These are phyloP conservation scores for Eupithecia tripunctaria DNA, from an alignment of 2,888 invertebrate genomes.

Conservation along the genomic window DNA sequence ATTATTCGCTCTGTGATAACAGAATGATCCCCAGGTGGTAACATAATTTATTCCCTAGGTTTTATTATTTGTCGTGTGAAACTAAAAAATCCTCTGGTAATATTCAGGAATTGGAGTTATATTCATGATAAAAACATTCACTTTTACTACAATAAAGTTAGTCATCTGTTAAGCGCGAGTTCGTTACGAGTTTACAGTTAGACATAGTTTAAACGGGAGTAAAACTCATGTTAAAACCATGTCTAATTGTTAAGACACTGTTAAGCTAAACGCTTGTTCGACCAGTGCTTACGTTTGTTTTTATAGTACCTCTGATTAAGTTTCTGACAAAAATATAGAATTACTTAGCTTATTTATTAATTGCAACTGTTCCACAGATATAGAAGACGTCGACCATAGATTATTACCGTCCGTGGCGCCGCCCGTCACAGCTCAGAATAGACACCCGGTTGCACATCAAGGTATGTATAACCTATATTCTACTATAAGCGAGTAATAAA, in stretches of 20 bases:
- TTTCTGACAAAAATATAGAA: neutral
- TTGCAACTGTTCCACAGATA: constrained; percentile 51
- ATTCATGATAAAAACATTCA: no score
- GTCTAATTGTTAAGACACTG: no score
- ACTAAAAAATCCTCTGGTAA: neutral
- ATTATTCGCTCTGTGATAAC: neutral
- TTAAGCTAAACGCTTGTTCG: no score
- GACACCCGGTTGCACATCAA: constrained; percentile 59
- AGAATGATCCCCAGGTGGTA: neutral
- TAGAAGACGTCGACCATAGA: constrained; percentile 78
- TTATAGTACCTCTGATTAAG: no score
- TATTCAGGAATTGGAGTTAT: neutral
- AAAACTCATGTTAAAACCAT: no score
- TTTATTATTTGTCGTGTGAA: neutral
- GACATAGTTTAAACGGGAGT: no score
- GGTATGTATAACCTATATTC: constrained; percentile 48
- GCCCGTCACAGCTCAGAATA: constrained; percentile 36
- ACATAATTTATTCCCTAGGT: neutral
- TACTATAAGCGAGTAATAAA: neutral
- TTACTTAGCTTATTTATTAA: neutral
- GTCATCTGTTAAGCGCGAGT: no score
- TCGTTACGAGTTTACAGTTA: no score
- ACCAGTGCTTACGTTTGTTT: no score
- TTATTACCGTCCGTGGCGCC: constrained; percentile 55
- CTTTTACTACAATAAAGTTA: no score